Conservation (phyloP, 2,888 invertebrate genomes). For the Xestia c-nigrum region DNA sequence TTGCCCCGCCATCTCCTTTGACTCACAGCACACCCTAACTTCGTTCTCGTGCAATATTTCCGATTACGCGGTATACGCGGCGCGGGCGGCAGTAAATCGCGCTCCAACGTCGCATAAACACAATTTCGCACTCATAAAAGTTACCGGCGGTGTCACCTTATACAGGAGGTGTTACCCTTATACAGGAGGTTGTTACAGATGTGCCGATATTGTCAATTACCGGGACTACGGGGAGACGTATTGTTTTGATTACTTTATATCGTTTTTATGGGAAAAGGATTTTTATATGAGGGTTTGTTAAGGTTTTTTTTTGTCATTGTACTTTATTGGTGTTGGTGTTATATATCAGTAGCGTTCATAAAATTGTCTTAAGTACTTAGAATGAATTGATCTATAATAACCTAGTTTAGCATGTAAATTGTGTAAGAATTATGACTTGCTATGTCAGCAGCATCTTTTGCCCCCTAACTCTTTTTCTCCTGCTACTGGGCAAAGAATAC, state of each 20-base stretch:
- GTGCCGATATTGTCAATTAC: slow-evolving; percentile 77
- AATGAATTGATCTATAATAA: background rate
- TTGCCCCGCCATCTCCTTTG: slow-evolving; percentile 45
- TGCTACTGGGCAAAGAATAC: background rate
- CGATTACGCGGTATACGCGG: slow-evolving; percentile 78
- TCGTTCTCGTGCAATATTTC: slow-evolving; percentile 86
- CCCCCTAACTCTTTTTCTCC: background rate
- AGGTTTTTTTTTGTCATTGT: background rate
- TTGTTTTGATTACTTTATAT: slow-evolving; percentile 62
- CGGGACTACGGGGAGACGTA: slow-evolving; percentile 41
- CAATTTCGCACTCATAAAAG: slow-evolving; percentile 90
- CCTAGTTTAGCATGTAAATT: background rate
- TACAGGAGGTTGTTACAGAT: slow-evolving; percentile 53
- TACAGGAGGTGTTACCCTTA: slow-evolving; percentile 64
- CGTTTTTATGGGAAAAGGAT: slow-evolving; percentile 55
- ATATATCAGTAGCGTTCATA: background rate
- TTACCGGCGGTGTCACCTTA: slow-evolving; percentile 81
- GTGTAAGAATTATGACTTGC: background rate
- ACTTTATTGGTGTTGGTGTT: background rate
- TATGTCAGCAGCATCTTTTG: background rate
- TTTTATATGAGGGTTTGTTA: slow-evolving; percentile 43
- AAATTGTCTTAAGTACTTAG: background rate
- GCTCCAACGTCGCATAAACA: slow-evolving; percentile 86
- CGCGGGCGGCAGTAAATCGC: slow-evolving; percentile 81
- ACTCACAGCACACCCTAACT: slow-evolving; percentile 72